Conservation (phyloP, 2,113 vertebrate species). For the cat (Felis catus) region DNA sequence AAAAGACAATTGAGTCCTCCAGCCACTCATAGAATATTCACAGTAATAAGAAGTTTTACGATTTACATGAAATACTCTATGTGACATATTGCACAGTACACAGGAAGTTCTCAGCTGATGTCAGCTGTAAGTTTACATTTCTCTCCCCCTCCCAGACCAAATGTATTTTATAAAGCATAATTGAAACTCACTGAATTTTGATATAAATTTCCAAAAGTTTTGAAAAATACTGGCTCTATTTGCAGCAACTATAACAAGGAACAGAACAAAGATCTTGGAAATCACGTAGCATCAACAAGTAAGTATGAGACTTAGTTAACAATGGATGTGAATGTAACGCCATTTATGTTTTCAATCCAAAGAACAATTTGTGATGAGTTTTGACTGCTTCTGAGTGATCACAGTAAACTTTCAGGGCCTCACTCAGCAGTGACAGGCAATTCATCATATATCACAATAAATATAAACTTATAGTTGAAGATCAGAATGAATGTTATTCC, state of each 20-base stretch:
- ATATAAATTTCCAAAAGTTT: slow-evolving; percentile 8
- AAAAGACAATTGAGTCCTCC: not conserved
- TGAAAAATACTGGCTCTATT: not conserved
- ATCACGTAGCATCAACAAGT: not conserved
- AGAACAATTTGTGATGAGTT: not conserved
- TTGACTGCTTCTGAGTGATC: not conserved
- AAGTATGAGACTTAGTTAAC: not conserved
- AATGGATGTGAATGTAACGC: not conserved
- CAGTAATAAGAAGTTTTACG: not conserved
- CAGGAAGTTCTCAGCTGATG: not conserved
- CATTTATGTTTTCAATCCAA: slow-evolving; percentile 27
- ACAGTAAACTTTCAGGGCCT: not conserved
- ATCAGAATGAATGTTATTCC: slow-evolving; percentile 34
- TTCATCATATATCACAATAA: slow-evolving; percentile 20
- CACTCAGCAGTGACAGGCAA: not conserved
- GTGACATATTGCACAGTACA: not conserved
- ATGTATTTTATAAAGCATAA: not conserved
- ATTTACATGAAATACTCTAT: not conserved
- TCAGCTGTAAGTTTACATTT: not conserved
- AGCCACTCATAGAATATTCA: not conserved
- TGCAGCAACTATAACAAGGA: not conserved
- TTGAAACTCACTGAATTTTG: not conserved
- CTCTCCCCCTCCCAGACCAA: not conserved
- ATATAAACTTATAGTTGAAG: slow-evolving; percentile 48
- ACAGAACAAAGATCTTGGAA: not conserved